Conservation (phyloP, 2,113 vertebrate genomes). For the Calypte anna region DNA sequence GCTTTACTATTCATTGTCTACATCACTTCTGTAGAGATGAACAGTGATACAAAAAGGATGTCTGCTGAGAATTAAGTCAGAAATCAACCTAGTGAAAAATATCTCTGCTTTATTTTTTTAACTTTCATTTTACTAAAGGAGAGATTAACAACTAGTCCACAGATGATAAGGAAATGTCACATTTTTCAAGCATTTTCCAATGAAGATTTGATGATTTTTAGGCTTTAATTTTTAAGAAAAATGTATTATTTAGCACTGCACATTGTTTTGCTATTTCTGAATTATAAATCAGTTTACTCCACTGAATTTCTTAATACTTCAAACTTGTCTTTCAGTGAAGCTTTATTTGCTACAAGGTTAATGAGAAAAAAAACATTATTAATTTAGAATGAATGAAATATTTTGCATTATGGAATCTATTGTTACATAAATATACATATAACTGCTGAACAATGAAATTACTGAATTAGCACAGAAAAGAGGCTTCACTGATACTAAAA, state of each 20-base stretch:
- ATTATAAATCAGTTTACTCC: conserved; percentile 1
- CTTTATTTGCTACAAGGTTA: not conserved
- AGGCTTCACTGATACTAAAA: not conserved
- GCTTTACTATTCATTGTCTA: not conserved
- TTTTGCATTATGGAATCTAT: not conserved
- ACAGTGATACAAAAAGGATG: not conserved
- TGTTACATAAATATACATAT: not conserved
- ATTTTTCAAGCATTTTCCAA: conserved; percentile 6
- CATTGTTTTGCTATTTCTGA: not conserved
- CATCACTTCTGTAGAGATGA: not conserved
- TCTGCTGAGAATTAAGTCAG: conserved; percentile 1
- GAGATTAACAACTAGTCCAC: conserved; percentile 35
- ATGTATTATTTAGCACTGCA: not conserved
- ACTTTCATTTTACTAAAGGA: conserved; percentile 18
- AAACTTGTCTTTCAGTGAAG: not conserved
- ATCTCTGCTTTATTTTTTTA: conserved; percentile 29
- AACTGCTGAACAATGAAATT: not conserved
- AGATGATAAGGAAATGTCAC: conserved; percentile 21
- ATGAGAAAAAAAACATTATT: not conserved
- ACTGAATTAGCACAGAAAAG: not conserved
- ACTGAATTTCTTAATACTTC: conserved; percentile 5
- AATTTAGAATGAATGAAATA: not conserved
- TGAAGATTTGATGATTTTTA: not conserved
- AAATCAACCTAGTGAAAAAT: conserved; percentile 20
- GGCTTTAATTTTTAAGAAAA: conserved; percentile 22